Evolutionary conservation across 2,888 invertebrate genomes (phyloP).

Genomic region (Rotaria socialis): DNA sequence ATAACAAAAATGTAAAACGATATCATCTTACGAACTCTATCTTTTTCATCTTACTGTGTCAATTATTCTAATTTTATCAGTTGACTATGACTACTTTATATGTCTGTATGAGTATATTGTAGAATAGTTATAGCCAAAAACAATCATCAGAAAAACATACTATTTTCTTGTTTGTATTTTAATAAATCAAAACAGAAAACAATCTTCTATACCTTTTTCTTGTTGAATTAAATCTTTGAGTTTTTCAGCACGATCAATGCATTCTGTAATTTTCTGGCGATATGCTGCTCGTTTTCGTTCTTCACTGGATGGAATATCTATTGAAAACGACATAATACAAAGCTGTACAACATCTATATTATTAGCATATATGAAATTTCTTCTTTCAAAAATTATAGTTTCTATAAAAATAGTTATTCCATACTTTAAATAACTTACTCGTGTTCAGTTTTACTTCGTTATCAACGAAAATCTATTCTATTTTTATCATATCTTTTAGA

Average conservation of each 20-base stretch:
- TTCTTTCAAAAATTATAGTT: too few relatives aligned
- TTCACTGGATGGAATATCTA: not conserved
- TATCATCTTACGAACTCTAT: not conserved
- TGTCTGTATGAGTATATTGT: not conserved
- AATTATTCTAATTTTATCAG: not conserved
- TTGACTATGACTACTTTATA: not conserved
- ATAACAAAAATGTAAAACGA: not conserved
- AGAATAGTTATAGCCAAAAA: not conserved
- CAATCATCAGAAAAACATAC: too few relatives aligned
- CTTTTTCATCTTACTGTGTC: not conserved
- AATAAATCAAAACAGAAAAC: not conserved
- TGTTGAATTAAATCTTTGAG: not conserved
- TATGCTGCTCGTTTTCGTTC: slow-evolving; percentile 31
- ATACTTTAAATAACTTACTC: too few relatives aligned
- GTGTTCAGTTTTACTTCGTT: too few relatives aligned
- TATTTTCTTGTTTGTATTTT: not conserved
- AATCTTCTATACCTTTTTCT: not conserved
- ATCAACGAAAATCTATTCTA: too few relatives aligned
- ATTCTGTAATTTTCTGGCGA: not conserved
- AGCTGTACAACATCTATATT: too few relatives aligned
- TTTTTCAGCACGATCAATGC: slow-evolving; percentile 20
- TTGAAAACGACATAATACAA: not conserved
- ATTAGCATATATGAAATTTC: too few relatives aligned
- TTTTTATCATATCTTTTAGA: too few relatives aligned
- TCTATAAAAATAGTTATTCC: too few relatives aligned